These are phyloP conservation scores for Orientallactaga bullata DNA, from an alignment of 2,113 vertebrate genomes.

Conservation along the genomic window DNA sequence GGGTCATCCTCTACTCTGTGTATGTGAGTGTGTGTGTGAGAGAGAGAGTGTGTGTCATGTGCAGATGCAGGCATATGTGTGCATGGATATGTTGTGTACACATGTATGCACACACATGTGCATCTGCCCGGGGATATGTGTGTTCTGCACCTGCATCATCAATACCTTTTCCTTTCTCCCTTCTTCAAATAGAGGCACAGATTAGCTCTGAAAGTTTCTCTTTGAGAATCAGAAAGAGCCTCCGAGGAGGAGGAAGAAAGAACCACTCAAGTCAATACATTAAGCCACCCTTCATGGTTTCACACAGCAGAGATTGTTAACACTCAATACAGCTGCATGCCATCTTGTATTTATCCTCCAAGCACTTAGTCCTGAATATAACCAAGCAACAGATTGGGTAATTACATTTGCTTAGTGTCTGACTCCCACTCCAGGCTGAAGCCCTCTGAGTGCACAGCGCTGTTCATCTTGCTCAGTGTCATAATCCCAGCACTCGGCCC, in stretches of 20 bases:
- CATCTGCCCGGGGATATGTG: neutral
- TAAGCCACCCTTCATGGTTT: constrained; percentile 18
- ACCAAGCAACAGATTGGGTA: neutral
- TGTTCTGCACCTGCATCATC: neutral
- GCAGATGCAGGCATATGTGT: neutral
- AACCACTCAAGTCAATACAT: neutral
- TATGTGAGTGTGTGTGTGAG: neutral
- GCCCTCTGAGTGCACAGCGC: neutral
- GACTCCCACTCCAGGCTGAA: neutral
- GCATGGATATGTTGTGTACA: neutral
- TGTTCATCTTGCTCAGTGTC: neutral
- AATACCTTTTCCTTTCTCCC: neutral
- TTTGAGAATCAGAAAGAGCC: constrained; percentile 42
- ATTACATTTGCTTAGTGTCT: constrained; percentile 25
- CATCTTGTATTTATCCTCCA: constrained; percentile 17
- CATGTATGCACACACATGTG: neutral
- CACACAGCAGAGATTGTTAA: neutral
- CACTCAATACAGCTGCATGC: neutral
- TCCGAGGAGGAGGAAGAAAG: constrained; percentile 3
- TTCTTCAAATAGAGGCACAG: neutral
- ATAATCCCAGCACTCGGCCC: neutral
- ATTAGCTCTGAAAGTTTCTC: constrained; percentile 32
- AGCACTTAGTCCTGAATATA: constrained; percentile 25
- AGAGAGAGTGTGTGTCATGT: neutral
- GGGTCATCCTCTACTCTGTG: constrained; percentile 46